Base-by-base conservation (phyloP, 1,140 invertebrate genomes). In the Leguminivora glycinivorella region DNA sequence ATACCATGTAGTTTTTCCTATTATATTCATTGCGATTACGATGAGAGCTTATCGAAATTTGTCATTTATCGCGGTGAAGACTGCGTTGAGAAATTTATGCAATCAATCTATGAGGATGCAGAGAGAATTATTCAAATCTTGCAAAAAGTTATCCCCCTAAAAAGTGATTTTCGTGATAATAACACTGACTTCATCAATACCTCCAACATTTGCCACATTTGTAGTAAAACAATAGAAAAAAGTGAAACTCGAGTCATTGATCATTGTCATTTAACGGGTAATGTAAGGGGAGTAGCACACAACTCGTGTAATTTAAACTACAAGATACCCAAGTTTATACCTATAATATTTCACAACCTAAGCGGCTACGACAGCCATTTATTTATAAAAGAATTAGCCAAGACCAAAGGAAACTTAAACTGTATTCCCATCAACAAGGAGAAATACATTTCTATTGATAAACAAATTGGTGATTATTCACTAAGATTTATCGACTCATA, bases 281-380 rank as follows among this genome's bases (percentile, higher is more conserved):
- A 74, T 70, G 81, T 80, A 78, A 68, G 88, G 71, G 83, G 82
- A n/a, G 29, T 74, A n/a, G 85, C 85, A 0, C 87, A 91, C 78
- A 68, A 76, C 10, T 26, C 25, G 14, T 90, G 85, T 72, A 92
- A 92, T 76, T 43, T 89, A 24, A 75, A 85, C 68, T 88, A 75
- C 76, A 72, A 82, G 74, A 66, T 80, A 40, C 17, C 66, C 38
- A 38, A 12, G 25, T 70, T 73, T 58, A 60, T 70, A 56, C 72
- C 67, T 7, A 5, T 72, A 70, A 69, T 69, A 26, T 26, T 78
- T 85, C 69, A 82, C 75, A 52, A 73, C 85, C 5, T 67, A 72
- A n/a, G 69, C 10, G 69, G 69, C 0, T 73, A 73, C 70, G 72
- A 73, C 38, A 19, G 69, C 14, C 72, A 70, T 70, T 68, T 73